These are phyloP conservation scores for Flexamia atlantica DNA, from an alignment of 2,888 invertebrate species.

Conservation along the genomic window DNA sequence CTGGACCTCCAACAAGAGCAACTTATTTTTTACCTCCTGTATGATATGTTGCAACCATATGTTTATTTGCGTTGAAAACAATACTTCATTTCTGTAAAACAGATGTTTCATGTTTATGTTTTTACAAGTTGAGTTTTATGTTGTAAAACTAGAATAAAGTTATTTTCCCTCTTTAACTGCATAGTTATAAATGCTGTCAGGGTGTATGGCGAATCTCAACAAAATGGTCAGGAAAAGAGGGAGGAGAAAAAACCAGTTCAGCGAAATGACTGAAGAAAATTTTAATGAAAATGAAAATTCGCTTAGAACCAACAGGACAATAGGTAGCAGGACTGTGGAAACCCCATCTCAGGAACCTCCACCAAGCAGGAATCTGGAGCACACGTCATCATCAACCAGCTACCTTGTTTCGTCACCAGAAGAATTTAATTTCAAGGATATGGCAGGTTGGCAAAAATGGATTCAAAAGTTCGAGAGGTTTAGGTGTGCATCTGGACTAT, in stretches of 20 bases:
- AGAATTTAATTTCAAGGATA: slow-evolving; percentile 18
- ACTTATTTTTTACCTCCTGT: too few relatives aligned
- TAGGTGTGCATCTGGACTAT: not conserved
- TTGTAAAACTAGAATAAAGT: too few relatives aligned
- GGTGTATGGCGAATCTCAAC: slow-evolving; percentile 10
- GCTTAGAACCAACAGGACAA: too few relatives aligned
- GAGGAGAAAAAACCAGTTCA: not conserved
- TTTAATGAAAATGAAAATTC: too few relatives aligned
- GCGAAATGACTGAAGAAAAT: too few relatives aligned
- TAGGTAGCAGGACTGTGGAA: not conserved
- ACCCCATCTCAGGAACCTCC: not conserved
- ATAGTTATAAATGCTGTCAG: too few relatives aligned
- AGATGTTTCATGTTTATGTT: too few relatives aligned
- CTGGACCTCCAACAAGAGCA: too few relatives aligned
- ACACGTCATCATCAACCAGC: not conserved
- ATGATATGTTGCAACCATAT: not conserved
- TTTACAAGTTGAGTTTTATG: too few relatives aligned
- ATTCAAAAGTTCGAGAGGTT: not conserved
- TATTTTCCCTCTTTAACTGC: too few relatives aligned
- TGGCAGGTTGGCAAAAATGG: slow-evolving; percentile 18
- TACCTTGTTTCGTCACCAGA: slow-evolving; percentile 4
- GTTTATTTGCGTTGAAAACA: not conserved
- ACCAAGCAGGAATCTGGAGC: not conserved
- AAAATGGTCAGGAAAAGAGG: not conserved
- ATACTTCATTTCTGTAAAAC: not conserved